Percentiles rank a stretch among this genome's conserved stretches.
Conservation (phyloP, 2,888 invertebrate genomes). For the Cantharis flavilabris region DNA sequence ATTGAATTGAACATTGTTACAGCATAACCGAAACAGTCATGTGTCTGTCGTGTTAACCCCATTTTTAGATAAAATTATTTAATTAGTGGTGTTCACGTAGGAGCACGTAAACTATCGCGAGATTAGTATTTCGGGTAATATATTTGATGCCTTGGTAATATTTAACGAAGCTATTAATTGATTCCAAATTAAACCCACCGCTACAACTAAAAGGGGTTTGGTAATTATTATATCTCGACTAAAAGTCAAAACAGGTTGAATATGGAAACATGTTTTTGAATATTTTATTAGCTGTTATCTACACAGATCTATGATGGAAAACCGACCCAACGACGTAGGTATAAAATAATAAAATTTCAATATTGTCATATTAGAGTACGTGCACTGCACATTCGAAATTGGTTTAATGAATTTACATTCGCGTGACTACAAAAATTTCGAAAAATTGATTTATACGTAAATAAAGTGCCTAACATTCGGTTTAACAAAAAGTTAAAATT, state of each 20-base stretch:
- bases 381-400: not conserved
- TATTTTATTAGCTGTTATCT: not conserved
- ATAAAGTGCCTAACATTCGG: not conserved
- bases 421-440: not conserved
- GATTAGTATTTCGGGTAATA: not conserved
- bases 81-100: not conserved
- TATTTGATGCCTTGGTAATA: not conserved
- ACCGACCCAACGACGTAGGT: not conserved
- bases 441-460: not conserved
- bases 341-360: not conserved
- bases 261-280: not conserved
- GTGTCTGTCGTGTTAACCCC: not conserved
- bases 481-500: not conserved
- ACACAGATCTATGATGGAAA: not conserved
- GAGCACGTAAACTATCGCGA: not conserved
- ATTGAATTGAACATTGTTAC: not conserved
- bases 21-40: not conserved
- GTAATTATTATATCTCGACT: not conserved
- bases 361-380: not conserved
- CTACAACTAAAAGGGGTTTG: not conserved
- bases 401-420: not conserved
- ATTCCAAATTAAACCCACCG: not conserved
- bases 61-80: not conserved
- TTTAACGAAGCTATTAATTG: not conserved
- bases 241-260: not conserved